Percentiles rank a stretch among this genome's conserved stretches.
Evolutionary conservation across 2,113 vertebrate genomes (phyloP).

Genomic region (Choloepus hoffmanni): DNA sequence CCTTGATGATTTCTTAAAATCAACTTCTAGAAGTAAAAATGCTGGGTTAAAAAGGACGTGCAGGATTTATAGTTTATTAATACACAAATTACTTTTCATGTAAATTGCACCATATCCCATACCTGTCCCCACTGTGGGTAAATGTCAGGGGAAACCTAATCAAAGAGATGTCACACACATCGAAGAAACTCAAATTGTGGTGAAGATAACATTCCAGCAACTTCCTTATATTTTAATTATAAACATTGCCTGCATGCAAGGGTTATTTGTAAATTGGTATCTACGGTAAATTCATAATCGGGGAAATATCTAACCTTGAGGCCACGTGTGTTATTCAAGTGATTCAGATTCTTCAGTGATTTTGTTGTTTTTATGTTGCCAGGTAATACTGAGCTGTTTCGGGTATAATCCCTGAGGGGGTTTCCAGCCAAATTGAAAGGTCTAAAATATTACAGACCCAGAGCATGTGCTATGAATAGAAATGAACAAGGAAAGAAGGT

Average conservation of each 20-base stretch:
- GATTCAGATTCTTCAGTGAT: slow-evolving; percentile 1
- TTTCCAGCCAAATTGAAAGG: background rate
- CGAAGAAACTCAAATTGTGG: background rate
- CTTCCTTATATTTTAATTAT: background rate
- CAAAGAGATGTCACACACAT: background rate
- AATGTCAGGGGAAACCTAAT: background rate
- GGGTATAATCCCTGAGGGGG: background rate
- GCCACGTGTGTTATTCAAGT: background rate
- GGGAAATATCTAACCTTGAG: background rate
- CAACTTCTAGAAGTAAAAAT: slow-evolving; percentile 51
- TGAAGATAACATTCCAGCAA: background rate
- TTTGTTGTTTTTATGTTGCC: slow-evolving; percentile 24
- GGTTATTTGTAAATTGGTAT: background rate
- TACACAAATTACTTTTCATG: background rate
- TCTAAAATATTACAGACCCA: background rate
- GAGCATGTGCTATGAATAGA: background rate
- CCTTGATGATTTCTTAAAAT: slow-evolving; percentile 35
- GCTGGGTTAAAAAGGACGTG: background rate
- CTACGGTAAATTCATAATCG: background rate
- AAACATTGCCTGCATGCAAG: background rate
- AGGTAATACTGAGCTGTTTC: slow-evolving; percentile 39
- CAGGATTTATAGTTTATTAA: background rate
- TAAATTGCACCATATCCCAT: background rate
- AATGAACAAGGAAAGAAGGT: background rate
- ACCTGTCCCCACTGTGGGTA: background rate